Evolutionary conservation across 2,797 vertebrate genomes (phyloP).

Genomic region (Borostomias antarcticus): DNA sequence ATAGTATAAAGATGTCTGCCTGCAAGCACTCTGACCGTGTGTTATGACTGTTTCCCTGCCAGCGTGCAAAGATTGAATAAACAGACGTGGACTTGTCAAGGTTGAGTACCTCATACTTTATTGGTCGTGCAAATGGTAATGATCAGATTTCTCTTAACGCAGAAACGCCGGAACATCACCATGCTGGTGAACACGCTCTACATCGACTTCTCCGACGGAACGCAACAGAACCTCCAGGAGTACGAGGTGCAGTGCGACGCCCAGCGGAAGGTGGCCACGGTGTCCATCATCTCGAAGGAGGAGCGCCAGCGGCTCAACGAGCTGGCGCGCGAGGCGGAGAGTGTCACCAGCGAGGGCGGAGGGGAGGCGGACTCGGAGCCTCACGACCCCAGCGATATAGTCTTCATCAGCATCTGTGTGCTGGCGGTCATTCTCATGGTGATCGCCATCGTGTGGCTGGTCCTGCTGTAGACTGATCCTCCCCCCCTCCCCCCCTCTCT

Average conservation of each 20-base stretch:
- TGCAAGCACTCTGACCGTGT: no score
- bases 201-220: constrained; percentile 82
- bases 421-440: constrained; percentile 95
- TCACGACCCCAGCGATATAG: constrained; percentile 90
- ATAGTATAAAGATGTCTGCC: no score
- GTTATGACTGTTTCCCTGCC: no score
- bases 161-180: constrained; percentile 90
- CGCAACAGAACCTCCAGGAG: constrained; percentile 79
- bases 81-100: no score
- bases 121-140: no score
- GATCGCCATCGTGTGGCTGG: constrained; percentile 91
- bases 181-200: constrained; percentile 92
- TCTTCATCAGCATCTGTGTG: constrained; percentile 97
- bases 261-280: constrained; percentile 86
- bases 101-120: no score
- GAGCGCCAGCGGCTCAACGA: constrained; percentile 77
- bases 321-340: constrained; percentile 77
- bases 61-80: no score
- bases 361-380: constrained; percentile 50
- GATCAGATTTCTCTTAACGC: no score
- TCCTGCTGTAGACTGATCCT: constrained; percentile 80
- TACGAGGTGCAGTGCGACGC: constrained; percentile 94
- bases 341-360: constrained; percentile 11
- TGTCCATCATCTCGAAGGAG: constrained; percentile 82
- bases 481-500: background rate